A percentile compares a stretch with the other conserved stretches of the same genome.
phyloP scores from a whole-genome alignment of 2,113 vertebrate genomes.

The Dasyurus viverrinus region DNA sequence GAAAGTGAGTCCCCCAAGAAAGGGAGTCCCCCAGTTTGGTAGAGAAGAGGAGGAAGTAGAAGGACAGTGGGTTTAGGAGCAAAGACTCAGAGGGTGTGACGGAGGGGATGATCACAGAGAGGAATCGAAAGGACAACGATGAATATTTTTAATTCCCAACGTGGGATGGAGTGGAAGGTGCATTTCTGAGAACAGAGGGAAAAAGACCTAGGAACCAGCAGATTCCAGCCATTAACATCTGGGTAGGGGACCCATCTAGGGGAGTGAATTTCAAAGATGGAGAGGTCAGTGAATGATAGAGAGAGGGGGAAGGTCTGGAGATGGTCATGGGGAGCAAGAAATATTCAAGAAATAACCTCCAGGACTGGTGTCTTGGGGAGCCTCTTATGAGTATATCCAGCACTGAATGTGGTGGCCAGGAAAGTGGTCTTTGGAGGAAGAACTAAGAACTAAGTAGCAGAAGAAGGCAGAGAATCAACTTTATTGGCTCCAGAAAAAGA shows the following conservation, averaged over 20 bases:
- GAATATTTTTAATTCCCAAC: neutral
- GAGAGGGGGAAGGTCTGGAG: neutral
- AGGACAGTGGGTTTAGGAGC: neutral
- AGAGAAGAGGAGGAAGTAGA: neutral
- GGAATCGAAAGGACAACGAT: neutral
- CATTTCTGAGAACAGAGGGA: neutral
- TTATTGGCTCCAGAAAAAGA: no score
- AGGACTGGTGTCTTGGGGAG: no score
- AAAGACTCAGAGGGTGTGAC: neutral
- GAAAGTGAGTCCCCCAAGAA: neutral
- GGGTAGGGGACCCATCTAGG: neutral
- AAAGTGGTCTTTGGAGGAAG: no score
- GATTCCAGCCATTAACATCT: no score
- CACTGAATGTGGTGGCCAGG: no score
- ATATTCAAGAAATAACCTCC: neutral
- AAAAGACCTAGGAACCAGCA: neutral
- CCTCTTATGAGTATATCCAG: no score
- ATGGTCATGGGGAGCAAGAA: neutral
- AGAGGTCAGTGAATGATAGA: neutral
- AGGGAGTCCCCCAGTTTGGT: neutral
- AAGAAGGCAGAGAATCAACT: no score
- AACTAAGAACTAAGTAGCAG: no score
- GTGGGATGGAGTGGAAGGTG: neutral
- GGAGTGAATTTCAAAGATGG: neutral
- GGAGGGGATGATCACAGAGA: neutral